Percentiles rank a stretch among this genome's conserved stretches.
These are phyloP conservation scores for Opisthocomus hoazin DNA, from an alignment of 2,113 vertebrate species.

Conservation along the genomic window DNA sequence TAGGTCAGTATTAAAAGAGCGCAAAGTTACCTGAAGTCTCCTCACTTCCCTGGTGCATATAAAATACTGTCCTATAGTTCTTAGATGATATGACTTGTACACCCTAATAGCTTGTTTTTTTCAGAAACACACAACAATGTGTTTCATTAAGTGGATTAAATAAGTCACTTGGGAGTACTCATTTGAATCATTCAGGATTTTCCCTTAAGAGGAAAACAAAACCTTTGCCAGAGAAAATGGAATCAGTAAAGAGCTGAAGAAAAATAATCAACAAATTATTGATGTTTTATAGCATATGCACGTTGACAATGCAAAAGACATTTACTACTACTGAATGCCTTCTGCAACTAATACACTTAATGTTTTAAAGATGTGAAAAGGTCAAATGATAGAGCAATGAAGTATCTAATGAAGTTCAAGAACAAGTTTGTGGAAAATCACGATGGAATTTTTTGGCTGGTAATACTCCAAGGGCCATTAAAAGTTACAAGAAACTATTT, in stretches of 20 bases:
- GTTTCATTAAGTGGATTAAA: neutral
- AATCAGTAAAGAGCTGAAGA: neutral
- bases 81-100: neutral
- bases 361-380: neutral
- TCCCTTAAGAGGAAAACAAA: constrained; percentile 6
- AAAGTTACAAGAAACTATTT: constrained; percentile 59
- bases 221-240: neutral
- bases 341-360: neutral
- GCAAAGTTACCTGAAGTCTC: neutral
- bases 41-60: neutral
- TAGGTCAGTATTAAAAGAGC: neutral
- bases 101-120: neutral
- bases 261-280: neutral
- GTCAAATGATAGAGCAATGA: neutral
- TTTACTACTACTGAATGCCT: neutral
- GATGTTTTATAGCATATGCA: neutral
- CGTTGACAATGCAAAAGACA: neutral
- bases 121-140: neutral
- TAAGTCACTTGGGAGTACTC: neutral
- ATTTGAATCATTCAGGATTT: neutral
- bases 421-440: neutral
- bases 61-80: neutral
- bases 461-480: constrained; percentile 19
- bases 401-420: neutral
- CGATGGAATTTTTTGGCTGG: neutral